Evolutionary conservation across 2,113 vertebrate genomes (phyloP).

Genomic region (Oreochromis niloticus): DNA sequence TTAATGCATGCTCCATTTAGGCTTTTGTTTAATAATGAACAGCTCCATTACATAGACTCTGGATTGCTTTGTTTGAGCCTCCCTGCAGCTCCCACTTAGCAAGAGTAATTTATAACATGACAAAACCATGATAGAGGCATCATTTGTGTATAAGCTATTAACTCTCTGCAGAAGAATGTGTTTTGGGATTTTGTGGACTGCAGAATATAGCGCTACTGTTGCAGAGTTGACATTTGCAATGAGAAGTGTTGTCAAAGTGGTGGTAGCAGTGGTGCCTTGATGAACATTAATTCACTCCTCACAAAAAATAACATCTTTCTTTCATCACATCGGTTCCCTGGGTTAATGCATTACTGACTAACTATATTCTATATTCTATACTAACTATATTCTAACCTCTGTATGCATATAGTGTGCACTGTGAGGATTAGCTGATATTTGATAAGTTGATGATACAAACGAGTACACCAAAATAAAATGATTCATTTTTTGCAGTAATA

Average conservation of each 20-base stretch:
- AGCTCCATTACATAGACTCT: slow-evolving; percentile 7
- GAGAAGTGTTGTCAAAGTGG: neutral
- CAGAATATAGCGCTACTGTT: neutral
- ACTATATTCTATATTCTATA: too few relatives aligned
- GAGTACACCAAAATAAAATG: neutral
- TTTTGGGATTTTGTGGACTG: neutral
- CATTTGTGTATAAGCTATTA: neutral
- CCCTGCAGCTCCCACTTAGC: neutral
- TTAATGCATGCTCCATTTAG: slow-evolving; percentile 16
- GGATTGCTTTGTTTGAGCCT: neutral
- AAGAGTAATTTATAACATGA: neutral
- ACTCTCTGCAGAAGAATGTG: neutral
- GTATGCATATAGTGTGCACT: neutral
- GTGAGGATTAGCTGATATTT: neutral
- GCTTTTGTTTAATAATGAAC: slow-evolving; percentile 38
- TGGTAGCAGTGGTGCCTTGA: neutral
- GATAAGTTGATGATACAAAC: neutral
- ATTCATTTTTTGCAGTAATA: neutral
- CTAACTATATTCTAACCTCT: neutral
- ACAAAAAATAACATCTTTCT: neutral
- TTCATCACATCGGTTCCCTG: neutral
- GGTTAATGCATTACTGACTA: fast-evolving
- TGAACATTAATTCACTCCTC: neutral
- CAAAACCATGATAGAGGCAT: neutral
- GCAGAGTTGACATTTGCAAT: neutral